phyloP scores from a whole-genome alignment of 1,140 invertebrate species.

The Solenopsis invicta region DNA sequence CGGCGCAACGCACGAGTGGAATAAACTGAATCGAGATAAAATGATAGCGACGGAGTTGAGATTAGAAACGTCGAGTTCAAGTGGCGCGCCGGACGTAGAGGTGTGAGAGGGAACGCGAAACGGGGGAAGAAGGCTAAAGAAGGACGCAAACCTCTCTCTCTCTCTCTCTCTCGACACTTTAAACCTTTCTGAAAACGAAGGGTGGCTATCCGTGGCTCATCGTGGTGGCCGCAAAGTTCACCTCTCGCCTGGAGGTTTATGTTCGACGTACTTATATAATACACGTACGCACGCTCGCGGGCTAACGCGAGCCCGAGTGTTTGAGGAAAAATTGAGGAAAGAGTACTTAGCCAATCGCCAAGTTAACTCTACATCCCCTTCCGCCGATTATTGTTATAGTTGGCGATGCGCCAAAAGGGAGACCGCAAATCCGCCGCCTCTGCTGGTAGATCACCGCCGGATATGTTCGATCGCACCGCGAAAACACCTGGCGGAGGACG shows the following conservation, averaged over 20 bases:
- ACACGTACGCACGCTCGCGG: neutral
- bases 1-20: conserved; percentile 40
- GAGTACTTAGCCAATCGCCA: conserved; percentile 26
- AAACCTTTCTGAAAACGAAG: conserved; percentile 32
- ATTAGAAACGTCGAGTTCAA: conserved; percentile 60
- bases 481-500: neutral
- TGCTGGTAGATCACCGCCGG: neutral
- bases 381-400: conserved; percentile 34
- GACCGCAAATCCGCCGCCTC: neutral
- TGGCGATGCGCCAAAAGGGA: conserved; percentile 23
- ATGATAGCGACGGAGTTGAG: conserved; percentile 66
- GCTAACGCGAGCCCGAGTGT: neutral
- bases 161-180: neutral
- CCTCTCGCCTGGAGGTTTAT: conserved; percentile 13
- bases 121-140: neutral
- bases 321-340: conserved; percentile 18
- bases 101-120: neutral
- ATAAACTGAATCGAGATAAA: conserved; percentile 73
- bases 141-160: neutral
- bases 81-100: neutral
- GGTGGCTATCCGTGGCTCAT: conserved; percentile 19
- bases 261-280: neutral
- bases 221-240: conserved; percentile 15
- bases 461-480: conserved; percentile 8
- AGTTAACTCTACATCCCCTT: conserved; percentile 21